Conservation (phyloP, 1,140 invertebrate species). For the Brachionus calyciflorus region DNA sequence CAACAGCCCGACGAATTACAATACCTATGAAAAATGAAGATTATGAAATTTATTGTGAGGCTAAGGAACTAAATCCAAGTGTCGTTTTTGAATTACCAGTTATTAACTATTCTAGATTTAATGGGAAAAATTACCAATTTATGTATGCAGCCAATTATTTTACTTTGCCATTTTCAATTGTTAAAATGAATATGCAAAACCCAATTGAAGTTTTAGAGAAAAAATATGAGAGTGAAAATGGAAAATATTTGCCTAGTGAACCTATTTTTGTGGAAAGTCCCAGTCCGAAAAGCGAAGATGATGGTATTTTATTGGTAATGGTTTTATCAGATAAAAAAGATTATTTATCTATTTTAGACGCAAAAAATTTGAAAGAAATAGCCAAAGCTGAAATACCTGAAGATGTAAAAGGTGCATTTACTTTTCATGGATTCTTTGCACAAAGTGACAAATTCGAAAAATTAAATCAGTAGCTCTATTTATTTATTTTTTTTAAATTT, state of each 20-base stretch:
- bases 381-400: constrained; percentile 17
- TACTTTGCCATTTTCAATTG: constrained; percentile 22
- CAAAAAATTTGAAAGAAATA: constrained; percentile 5
- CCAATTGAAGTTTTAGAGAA: background rate
- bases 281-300: constrained; percentile 23
- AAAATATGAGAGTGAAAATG: background rate
- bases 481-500: too few species aligned
- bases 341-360: constrained; percentile 27
- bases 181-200: constrained; percentile 36
- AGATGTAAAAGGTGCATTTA: constrained; percentile 22
- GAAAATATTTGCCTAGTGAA: constrained; percentile 18
- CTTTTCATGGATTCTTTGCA: constrained; percentile 44
- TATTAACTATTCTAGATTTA: constrained; percentile 31
- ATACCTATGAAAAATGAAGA: background rate
- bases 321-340: constrained; percentile 17
- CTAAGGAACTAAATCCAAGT: background rate
- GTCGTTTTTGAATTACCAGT: constrained; percentile 8
- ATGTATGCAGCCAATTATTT: constrained; percentile 37
- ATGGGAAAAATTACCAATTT: background rate
- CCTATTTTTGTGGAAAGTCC: constrained; percentile 22
- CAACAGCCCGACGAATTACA: background rate
- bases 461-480: too few species aligned
- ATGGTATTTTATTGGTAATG: constrained; percentile 25
- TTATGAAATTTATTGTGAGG: background rate
- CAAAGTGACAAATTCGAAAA: background rate